Conservation (phyloP, 2,113 vertebrate species). For the Monopterus albus region DNA sequence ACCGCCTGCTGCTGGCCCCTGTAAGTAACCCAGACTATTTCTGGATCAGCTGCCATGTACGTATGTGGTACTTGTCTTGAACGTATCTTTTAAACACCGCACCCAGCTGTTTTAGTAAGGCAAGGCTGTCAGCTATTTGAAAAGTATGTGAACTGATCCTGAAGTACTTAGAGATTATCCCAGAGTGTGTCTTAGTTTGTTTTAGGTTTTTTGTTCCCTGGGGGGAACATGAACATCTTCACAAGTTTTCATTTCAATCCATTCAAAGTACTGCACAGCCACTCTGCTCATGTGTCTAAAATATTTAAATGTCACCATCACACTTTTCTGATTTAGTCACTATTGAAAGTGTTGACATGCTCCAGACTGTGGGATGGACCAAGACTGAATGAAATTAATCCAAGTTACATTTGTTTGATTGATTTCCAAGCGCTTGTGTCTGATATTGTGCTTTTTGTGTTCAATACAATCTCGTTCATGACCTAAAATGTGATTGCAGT, state of each 20-base stretch:
- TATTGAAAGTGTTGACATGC: not conserved
- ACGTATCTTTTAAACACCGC: too few relatives aligned
- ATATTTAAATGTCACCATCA: not conserved
- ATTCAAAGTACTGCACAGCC: not conserved
- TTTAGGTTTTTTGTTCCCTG: too few relatives aligned
- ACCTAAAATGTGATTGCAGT: constrained; percentile 41
- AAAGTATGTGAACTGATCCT: too few relatives aligned
- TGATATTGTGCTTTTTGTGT: not conserved
- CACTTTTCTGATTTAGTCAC: not conserved
- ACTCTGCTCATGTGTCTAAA: not conserved
- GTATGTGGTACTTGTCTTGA: too few relatives aligned
- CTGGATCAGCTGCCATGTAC: not conserved
- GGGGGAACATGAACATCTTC: too few relatives aligned
- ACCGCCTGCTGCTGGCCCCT: constrained; percentile 39
- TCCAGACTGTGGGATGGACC: not conserved
- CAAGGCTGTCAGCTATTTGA: too few relatives aligned
- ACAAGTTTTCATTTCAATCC: too few relatives aligned
- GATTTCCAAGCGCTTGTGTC: not conserved
- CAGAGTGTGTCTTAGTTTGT: too few relatives aligned
- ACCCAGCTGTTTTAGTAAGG: too few relatives aligned
- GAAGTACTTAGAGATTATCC: too few relatives aligned
- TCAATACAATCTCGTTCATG: not conserved
- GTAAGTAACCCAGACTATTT: constrained; percentile 62
- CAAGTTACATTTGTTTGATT: not conserved
- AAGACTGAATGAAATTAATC: not conserved